Conservation (phyloP, 2,888 invertebrate genomes). For the Tenthredo distinguenda region DNA sequence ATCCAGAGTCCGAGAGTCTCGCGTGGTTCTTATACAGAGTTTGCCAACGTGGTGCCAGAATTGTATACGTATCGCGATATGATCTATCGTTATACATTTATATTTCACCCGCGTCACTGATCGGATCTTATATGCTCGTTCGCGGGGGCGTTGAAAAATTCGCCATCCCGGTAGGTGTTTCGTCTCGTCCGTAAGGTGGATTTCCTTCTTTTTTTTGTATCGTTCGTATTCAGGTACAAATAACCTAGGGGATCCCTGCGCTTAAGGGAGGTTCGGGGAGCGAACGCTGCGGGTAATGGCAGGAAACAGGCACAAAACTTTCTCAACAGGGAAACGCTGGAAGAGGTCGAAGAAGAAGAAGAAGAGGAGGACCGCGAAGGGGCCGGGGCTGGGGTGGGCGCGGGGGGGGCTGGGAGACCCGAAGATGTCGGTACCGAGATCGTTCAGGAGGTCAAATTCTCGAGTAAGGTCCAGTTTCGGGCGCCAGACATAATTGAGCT, state of each 20-base stretch:
- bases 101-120: neutral
- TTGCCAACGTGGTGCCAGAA: neutral
- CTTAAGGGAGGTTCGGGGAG: slow-evolving; percentile 66
- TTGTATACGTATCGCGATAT: neutral
- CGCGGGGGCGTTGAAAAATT: neutral
- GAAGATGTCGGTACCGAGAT: slow-evolving; percentile 59
- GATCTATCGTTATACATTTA: neutral
- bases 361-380: slow-evolving; percentile 64
- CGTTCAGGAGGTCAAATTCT: slow-evolving; percentile 68
- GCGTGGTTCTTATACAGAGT: neutral
- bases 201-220: neutral
- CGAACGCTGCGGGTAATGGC: slow-evolving; percentile 53
- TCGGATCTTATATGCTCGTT: neutral
- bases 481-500: slow-evolving; percentile 71
- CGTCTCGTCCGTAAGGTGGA: neutral
- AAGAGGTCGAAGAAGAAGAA: slow-evolving; percentile 68
- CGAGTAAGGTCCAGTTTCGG: slow-evolving; percentile 70
- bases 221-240: slow-evolving; percentile 69
- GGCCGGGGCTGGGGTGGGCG: slow-evolving; percentile 51
- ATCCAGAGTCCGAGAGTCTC: neutral
- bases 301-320: slow-evolving; percentile 60
- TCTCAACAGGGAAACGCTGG: slow-evolving; percentile 66
- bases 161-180: neutral
- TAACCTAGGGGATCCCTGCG: slow-evolving; percentile 74
- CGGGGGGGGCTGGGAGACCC: slow-evolving; percentile 51